A percentile compares a stretch with the other conserved stretches of the same genome.
These are phyloP conservation scores for Aphelocoma californica DNA, from an alignment of 2,797 vertebrate genomes.

Conservation along the genomic window DNA sequence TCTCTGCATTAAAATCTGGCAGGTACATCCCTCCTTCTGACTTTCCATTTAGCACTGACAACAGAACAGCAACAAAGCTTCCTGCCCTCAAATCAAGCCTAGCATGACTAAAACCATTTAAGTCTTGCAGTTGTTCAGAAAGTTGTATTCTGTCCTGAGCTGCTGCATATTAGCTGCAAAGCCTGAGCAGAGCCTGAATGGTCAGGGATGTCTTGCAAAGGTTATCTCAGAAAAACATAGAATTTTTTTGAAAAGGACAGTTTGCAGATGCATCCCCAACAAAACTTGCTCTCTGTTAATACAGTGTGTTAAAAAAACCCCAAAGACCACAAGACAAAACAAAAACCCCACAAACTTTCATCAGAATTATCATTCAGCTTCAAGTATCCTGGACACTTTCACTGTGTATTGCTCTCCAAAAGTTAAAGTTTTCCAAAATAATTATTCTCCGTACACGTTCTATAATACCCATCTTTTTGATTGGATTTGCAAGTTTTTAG, in stretches of 20 bases:
- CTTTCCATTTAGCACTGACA: background rate
- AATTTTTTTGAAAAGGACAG: background rate
- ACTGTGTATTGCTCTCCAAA: background rate
- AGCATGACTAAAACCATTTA: background rate
- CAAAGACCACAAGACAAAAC: background rate
- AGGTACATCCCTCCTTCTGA: background rate
- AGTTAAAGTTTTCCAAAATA: background rate
- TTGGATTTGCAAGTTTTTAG: background rate
- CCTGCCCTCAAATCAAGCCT: background rate
- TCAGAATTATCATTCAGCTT: background rate
- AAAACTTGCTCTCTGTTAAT: background rate
- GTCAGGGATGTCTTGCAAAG: background rate
- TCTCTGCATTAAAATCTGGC: background rate
- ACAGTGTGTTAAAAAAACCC: background rate
- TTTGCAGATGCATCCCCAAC: background rate
- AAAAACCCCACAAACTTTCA: background rate
- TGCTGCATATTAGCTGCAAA: background rate
- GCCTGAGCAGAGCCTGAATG: background rate
- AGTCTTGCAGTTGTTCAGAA: background rate
- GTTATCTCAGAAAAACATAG: background rate
- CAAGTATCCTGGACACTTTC: background rate
- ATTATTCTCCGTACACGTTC: no score
- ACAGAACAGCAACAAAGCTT: background rate
- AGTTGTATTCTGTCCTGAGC: background rate
- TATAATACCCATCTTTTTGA: background rate